Percentiles rank a stretch among this genome's conserved stretches.
phyloP scores from a whole-genome alignment of 1,140 invertebrate species.

The Limonius californicus region DNA sequence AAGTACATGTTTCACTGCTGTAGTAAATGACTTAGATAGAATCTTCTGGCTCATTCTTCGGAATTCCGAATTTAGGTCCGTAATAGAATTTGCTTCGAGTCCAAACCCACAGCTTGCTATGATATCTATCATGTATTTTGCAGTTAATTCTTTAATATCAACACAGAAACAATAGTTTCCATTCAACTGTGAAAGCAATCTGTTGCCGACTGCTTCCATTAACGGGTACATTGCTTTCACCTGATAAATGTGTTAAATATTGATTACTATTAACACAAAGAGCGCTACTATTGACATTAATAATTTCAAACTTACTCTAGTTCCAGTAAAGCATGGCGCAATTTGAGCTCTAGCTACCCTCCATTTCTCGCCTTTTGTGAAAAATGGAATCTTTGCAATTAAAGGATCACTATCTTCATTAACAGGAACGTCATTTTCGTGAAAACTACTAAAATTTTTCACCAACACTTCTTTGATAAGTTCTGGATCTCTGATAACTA shows the following conservation, averaged over 20 bases:
- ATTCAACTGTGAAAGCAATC: slow-evolving; percentile 22
- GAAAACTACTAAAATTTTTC: slow-evolving; percentile 51
- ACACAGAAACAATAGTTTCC: slow-evolving; percentile 1
- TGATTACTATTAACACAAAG: neutral
- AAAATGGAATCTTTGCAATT: slow-evolving; percentile 44
- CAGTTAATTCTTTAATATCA: slow-evolving; percentile 27
- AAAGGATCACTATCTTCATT: slow-evolving; percentile 44
- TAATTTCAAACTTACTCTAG: slow-evolving; percentile 45
- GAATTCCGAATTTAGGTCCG: slow-evolving; percentile 25
- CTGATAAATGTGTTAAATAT: slow-evolving; percentile 23
- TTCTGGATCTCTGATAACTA: slow-evolving; percentile 54
- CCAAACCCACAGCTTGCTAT: slow-evolving; percentile 35
- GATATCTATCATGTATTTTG: slow-evolving; percentile 31
- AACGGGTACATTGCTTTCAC: slow-evolving; percentile 50
- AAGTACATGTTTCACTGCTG: slow-evolving; percentile 1
- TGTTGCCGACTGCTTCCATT: slow-evolving; percentile 30
- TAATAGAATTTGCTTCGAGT: slow-evolving; percentile 30
- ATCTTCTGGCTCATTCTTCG: slow-evolving; percentile 16
- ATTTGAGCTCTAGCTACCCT: slow-evolving; percentile 45
- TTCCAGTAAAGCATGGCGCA: slow-evolving; percentile 44
- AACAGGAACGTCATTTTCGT: slow-evolving; percentile 41
- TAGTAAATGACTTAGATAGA: neutral
- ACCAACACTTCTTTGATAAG: slow-evolving; percentile 53
- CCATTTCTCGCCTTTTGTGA: slow-evolving; percentile 45
- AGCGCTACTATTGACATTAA: too few species aligned